These are phyloP conservation scores for Gulo gulo DNA, from an alignment of 2,113 vertebrate genomes.

Conservation along the genomic window DNA sequence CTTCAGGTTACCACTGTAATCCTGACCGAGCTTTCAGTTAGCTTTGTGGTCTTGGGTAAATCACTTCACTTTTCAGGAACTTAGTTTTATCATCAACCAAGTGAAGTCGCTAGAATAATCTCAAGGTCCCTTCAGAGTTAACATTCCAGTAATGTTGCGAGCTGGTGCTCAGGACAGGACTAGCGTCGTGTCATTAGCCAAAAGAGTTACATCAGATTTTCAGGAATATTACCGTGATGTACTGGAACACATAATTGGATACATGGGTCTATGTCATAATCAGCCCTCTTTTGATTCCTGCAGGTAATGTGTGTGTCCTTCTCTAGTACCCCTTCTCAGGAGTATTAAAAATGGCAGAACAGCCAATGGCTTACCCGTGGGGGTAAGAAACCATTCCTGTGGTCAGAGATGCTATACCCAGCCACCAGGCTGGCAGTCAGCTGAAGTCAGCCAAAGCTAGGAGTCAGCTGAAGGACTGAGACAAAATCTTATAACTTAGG, in stretches of 20 bases:
- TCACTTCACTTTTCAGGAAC: not conserved
- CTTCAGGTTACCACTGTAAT: not conserved
- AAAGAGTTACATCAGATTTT: not conserved
- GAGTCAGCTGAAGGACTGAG: not conserved
- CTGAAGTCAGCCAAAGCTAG: not conserved
- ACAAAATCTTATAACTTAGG: not conserved
- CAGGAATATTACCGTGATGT: not conserved
- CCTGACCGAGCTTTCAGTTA: not conserved
- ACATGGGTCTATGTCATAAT: not conserved
- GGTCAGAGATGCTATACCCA: not conserved
- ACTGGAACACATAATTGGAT: not conserved
- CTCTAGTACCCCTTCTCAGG: not conserved
- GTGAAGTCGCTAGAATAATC: not conserved
- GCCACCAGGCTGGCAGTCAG: not conserved
- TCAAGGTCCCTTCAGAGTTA: not conserved
- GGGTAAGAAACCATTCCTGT: too few species aligned
- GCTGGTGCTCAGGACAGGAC: not conserved
- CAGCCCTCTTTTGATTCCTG: not conserved
- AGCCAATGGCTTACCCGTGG: not conserved
- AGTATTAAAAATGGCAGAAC: not conserved
- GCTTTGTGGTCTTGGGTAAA: not conserved
- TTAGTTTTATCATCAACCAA: slow-evolving; percentile 10
- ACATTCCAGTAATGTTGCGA: not conserved
- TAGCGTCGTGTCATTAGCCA: not conserved
- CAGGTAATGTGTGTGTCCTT: not conserved